These are phyloP conservation scores for Parnassius apollo DNA, from an alignment of 2,888 invertebrate species.

Conservation along the genomic window DNA sequence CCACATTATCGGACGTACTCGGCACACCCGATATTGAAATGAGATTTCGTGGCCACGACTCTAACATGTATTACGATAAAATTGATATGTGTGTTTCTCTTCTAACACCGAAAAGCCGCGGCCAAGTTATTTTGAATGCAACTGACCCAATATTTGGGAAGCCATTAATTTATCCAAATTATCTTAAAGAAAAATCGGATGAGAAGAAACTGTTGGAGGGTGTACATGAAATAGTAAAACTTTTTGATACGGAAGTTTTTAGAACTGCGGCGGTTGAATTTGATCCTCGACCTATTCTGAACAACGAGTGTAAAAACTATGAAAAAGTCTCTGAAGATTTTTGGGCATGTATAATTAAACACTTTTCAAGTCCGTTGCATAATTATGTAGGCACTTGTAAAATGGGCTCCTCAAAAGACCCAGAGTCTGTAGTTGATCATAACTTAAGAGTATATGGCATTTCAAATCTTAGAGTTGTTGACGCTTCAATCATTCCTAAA, in stretches of 20 bases:
- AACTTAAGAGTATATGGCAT: constrained; percentile 62
- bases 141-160: constrained; percentile 62
- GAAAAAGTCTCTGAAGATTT: constrained; percentile 66
- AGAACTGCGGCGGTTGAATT: constrained; percentile 63
- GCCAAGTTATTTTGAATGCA: constrained; percentile 66
- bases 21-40: constrained; percentile 70
- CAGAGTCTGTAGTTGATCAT: constrained; percentile 66
- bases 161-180: constrained; percentile 71
- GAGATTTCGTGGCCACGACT: constrained; percentile 69
- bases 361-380: constrained; percentile 69
- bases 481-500: constrained; percentile 72
- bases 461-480: constrained; percentile 63
- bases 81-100: constrained; percentile 68
- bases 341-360: constrained; percentile 72
- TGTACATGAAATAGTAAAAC: constrained; percentile 62
- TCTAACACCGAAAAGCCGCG: constrained; percentile 70
- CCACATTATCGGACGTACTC: constrained; percentile 60
- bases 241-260: constrained; percentile 73
- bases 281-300: constrained; percentile 62
- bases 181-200: constrained; percentile 60
- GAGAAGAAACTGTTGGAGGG: constrained; percentile 68
- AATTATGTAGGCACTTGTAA: constrained; percentile 75
- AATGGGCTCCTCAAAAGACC: constrained; percentile 65
- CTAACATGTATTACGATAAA: constrained; percentile 73
- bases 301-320: constrained; percentile 65